Conservation (phyloP, 2,113 vertebrate genomes). For the Embiotoca jacksoni region DNA sequence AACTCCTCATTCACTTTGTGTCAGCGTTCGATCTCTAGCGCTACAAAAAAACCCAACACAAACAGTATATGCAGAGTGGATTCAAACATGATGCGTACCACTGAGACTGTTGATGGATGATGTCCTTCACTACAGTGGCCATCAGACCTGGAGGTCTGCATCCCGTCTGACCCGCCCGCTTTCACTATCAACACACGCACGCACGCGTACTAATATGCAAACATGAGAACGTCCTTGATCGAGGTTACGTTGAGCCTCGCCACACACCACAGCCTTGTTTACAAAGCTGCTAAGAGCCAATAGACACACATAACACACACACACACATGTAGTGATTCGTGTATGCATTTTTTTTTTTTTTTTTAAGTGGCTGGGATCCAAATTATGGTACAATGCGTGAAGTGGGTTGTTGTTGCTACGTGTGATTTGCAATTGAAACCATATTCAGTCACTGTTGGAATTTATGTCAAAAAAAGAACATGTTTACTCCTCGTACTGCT, state of each 20-base stretch:
- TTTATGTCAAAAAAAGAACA: not conserved
- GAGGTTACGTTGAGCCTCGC: constrained; percentile 2
- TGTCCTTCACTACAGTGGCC: constrained; percentile 60
- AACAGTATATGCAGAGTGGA: not conserved
- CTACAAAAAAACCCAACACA: constrained; percentile 4
- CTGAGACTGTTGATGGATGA: constrained; percentile 61
- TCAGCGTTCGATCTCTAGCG: constrained; percentile 12
- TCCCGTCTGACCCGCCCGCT: constrained; percentile 14
- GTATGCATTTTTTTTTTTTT: not conserved
- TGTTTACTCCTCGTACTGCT: not conserved
- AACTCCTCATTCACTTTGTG: constrained; percentile 26
- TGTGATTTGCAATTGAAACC: not conserved
- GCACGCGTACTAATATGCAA: constrained; percentile 10
- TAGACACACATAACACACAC: constrained; percentile 19
- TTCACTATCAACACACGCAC: constrained; percentile 15
- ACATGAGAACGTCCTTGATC: constrained; percentile 52
- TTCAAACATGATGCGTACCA: constrained; percentile 3
- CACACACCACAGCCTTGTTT: constrained; percentile 24
- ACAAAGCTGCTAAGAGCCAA: constrained; percentile 23
- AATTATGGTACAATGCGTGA: constrained; percentile 19
- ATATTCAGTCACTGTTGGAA: not conserved
- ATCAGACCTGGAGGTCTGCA: constrained; percentile 28
- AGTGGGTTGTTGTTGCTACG: constrained; percentile 12
- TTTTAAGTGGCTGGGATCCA: constrained; percentile 20
- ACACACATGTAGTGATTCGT: not conserved